Evolutionary conservation across 2,888 invertebrate genomes (phyloP), one percentile per base, ranked within the genome.

Genomic region (Lepidochrysops patricia): DNA sequence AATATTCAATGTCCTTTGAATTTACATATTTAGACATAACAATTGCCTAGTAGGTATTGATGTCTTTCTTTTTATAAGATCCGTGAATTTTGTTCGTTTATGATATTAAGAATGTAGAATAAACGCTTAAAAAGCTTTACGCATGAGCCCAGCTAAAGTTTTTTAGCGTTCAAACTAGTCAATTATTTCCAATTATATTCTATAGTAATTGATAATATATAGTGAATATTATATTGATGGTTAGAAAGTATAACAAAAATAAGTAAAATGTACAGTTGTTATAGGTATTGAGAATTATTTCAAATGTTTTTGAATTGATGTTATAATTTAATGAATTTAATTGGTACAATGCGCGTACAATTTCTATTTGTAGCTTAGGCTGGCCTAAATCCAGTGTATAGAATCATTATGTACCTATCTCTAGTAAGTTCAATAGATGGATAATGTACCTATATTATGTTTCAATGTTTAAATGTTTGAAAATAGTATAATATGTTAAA

Each of bases 141-240:
- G 85, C 66, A 60, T 67, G 89, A 89, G 89, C 89, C 89, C 89
- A 73, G 88, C 86, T 84, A 82, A 86, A 88, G 84, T 74, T 87
- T 88, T 86, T 77, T 62, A 84, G 85, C 84, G 84, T 84, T 76
- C 66, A 15, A 58, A 15, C 58, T 77, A 75, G 82, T 84, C 83
- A 84, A 84, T 84, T 83, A 52, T 35, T 50, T 59, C 26, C 37
- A 26, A 59, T 35, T 34, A 50, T 35, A 26, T 58, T 34, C 34
- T 19, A 52, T 35, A 50, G 19, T 29, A 29, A 29, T n/a, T 26
- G n/a, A 49, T 13, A 26, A 50, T 26, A 13, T 26, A 25, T 25
- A 26, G 50, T 13, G 29, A 29, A 26, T 13, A 26, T 25, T 49
- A n/a, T 49, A 49, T 26, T 49, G 12, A 26, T 50, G 12, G 26